Conservation (phyloP, 2,113 vertebrate genomes). For the Sciurus niger region DNA sequence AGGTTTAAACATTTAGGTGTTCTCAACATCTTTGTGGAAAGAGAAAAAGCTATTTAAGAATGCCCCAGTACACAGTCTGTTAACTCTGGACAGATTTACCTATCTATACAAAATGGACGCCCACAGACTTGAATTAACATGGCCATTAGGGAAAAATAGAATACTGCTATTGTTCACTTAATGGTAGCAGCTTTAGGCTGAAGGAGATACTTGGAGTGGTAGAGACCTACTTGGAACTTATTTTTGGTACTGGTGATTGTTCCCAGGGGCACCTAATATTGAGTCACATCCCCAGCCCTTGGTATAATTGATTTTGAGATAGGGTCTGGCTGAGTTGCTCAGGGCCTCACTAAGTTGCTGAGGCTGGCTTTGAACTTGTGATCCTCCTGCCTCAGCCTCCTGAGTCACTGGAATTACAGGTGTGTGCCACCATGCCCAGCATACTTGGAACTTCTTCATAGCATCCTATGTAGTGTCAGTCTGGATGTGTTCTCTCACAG, state of each 20-base stretch:
- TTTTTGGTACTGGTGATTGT: too few species aligned
- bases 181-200: neutral
- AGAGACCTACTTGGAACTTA: neutral
- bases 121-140: neutral
- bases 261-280: too few species aligned
- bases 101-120: neutral
- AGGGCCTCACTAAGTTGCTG: too few species aligned
- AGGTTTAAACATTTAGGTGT: neutral
- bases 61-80: neutral
- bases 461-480: neutral
- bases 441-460: neutral
- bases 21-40: neutral
- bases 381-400: too few species aligned
- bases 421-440: too few species aligned
- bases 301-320: too few species aligned
- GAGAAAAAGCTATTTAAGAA: conserved; percentile 4
- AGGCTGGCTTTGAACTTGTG: too few species aligned
- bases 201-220: neutral
- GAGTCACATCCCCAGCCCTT: too few species aligned
- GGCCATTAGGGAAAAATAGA: neutral
- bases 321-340: too few species aligned
- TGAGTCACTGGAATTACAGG: too few species aligned
- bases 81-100: neutral
- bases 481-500: neutral
- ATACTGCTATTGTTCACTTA: neutral